These are phyloP conservation scores for Corythornis leucogaster DNA, from an alignment of 2,797 vertebrate genomes.

Conservation along the genomic window DNA sequence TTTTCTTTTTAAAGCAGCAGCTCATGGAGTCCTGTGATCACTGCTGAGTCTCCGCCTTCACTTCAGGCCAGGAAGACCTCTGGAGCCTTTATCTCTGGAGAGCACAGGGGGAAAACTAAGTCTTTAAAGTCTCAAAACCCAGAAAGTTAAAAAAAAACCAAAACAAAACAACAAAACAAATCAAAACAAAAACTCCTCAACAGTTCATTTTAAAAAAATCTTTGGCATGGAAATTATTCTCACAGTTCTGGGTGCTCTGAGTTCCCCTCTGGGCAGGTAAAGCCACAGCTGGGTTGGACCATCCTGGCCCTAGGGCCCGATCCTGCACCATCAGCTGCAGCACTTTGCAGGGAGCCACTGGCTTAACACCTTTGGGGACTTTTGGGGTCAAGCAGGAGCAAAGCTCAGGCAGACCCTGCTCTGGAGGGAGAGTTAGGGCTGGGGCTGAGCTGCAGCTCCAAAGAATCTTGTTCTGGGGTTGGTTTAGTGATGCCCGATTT, in stretches of 20 bases:
- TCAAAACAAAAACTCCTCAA: too few relatives aligned
- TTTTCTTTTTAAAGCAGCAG: not conserved
- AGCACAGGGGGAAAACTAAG: not conserved
- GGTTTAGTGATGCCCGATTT: not conserved
- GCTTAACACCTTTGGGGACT: not conserved
- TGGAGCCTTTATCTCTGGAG: rapidly evolving
- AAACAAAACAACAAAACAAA: too few relatives aligned
- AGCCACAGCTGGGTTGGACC: not conserved
- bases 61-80: not conserved
- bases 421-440: not conserved
- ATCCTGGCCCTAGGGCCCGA: not conserved
- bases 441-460: not conserved
- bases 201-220: not conserved
- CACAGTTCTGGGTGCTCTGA: not conserved
- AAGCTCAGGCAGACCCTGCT: rapidly evolving
- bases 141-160: not conserved
- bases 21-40: not conserved
- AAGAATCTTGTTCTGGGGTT: not conserved
- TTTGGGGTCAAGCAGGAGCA: not conserved
- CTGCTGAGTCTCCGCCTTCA: not conserved
- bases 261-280: not conserved
- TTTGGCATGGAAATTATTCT: not conserved
- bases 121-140: not conserved
- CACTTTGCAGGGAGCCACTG: not conserved
- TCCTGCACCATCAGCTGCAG: not conserved